A percentile compares a stretch with the other conserved stretches of the same genome.
Conservation (phyloP, 2,888 invertebrate genomes). For the Diabrotica balteata region DNA sequence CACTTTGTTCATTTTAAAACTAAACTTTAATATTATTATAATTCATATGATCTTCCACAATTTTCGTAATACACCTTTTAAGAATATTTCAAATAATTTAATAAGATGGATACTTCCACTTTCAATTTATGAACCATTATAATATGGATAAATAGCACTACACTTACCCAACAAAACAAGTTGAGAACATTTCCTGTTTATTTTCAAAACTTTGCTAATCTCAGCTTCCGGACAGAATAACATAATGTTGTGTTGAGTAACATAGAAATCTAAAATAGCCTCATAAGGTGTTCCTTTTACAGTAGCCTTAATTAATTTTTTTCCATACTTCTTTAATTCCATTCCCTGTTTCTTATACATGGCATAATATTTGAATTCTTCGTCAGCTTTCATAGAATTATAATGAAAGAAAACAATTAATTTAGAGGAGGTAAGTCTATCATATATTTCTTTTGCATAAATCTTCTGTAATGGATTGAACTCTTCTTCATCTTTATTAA, state of each 20-base stretch:
- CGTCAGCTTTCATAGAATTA: slow-evolving; percentile 74
- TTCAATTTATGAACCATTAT: neutral
- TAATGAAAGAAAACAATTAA: slow-evolving; percentile 76
- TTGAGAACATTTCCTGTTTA: slow-evolving; percentile 75
- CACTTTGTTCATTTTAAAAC: too few relatives aligned
- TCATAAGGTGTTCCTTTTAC: slow-evolving; percentile 73
- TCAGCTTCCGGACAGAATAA: slow-evolving; percentile 76
- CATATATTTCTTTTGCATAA: slow-evolving; percentile 73
- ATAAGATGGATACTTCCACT: too few relatives aligned
- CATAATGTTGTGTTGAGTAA: slow-evolving; percentile 67
- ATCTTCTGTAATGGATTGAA: slow-evolving; percentile 77
- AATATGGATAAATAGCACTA: neutral
- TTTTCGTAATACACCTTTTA: too few relatives aligned
- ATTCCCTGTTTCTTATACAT: slow-evolving; percentile 72
- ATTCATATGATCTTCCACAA: too few relatives aligned
- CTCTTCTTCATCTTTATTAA: slow-evolving; percentile 49
- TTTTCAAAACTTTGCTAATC: slow-evolving; percentile 68
- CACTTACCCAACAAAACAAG: slow-evolving; percentile 71
- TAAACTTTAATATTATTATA: too few relatives aligned
- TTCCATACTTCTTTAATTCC: slow-evolving; percentile 72
- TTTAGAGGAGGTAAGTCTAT: slow-evolving; percentile 75
- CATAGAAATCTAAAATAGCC: slow-evolving; percentile 69
- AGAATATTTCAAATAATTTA: too few relatives aligned
- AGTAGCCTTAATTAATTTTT: slow-evolving; percentile 71
- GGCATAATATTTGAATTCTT: slow-evolving; percentile 70